Conservation (phyloP, 2,888 invertebrate species). For the Drosophila nr. fundita region DNA sequence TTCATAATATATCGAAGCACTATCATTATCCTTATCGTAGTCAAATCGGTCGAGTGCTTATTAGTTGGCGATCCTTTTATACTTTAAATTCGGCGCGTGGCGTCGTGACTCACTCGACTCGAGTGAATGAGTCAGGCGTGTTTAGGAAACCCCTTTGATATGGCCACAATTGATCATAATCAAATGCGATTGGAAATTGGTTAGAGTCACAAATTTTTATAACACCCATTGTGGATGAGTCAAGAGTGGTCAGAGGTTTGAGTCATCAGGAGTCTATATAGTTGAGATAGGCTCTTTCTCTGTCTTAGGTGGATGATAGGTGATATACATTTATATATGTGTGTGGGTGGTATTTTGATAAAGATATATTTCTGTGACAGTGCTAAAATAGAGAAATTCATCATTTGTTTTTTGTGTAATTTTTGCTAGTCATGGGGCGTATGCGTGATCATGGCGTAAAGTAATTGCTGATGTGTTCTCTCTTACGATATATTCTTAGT, state of each 20-base stretch:
- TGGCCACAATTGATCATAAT: constrained; percentile 44
- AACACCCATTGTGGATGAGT: constrained; percentile 49
- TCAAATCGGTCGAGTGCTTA: constrained; percentile 14
- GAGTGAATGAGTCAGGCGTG: constrained; percentile 45
- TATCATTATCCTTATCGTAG: constrained; percentile 26
- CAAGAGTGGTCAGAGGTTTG: constrained; percentile 34
- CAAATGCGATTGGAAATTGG: constrained; percentile 24
- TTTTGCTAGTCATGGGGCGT: constrained; percentile 36
- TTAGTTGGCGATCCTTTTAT: constrained; percentile 50
- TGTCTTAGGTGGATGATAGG: background rate
- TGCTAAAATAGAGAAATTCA: constrained; percentile 35
- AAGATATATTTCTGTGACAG: constrained; percentile 5
- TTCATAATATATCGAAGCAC: constrained; percentile 12
- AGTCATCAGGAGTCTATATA: constrained; percentile 47
- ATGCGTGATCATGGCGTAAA: constrained; percentile 13
- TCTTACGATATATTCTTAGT: background rate
- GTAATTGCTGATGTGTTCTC: background rate
- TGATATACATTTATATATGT: background rate
- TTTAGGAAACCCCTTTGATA: constrained; percentile 63
- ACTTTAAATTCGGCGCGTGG: constrained; percentile 1
- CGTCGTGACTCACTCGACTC: constrained; percentile 47
- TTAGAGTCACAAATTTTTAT: constrained; percentile 25
- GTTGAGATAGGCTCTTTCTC: constrained; percentile 12
- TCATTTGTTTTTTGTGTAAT: constrained; percentile 10
- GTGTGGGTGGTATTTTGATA: constrained; percentile 17